Evolutionary conservation across 2,888 invertebrate species (phyloP), one percentile per base, ranked within the genome.

Genomic region (Listrodromus nycthemerus): DNA sequence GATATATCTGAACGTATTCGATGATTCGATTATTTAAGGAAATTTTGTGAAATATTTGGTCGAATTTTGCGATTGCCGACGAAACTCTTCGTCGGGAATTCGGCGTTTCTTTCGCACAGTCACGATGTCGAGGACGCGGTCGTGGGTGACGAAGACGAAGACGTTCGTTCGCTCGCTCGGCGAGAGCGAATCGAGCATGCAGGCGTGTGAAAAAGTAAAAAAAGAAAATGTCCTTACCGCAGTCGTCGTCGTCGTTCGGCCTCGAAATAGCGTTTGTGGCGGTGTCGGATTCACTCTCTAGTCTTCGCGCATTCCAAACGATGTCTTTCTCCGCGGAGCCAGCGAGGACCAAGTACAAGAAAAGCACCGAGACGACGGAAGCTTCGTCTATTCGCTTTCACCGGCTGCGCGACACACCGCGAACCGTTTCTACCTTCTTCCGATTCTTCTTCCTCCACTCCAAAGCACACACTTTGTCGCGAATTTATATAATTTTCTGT

Each of bases 261-360:
- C 91, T 91, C 89, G 89, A 91, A 91, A 91, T 91, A 91, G 90
- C 88, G 85, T 78, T 81, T 69, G 65, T 81, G 77, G 78, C 74
- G 83, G 82, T 83, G 82, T 82, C 87, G 82, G 73, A 85, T 86
- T 88, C 86, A 78, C 81, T 83, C 79, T 79, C 55, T 79, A 78
- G 76, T 83, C 78, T 78, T 70, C 52, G 76, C 80, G 82, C 84
- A 85, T 85, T 84, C 85, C 85, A 37, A 73, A 58, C 74, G 82
- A 79, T 69, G 77, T 70, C 76, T 76, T 82, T 80, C 75, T 78
- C 48, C 52, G 71, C 70, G 55, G 70, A 21, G 83, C 73, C 70
- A 52, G 55, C 84, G 71, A 71, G 65, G 66, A 79, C 82, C 79
- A 71, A 19, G 69, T 55, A 74, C 24, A 70, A 80, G 61, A 79